These are phyloP conservation scores for Hippocampus guttulatus DNA, from an alignment of 2,113 vertebrate genomes.

Conservation along the genomic window DNA sequence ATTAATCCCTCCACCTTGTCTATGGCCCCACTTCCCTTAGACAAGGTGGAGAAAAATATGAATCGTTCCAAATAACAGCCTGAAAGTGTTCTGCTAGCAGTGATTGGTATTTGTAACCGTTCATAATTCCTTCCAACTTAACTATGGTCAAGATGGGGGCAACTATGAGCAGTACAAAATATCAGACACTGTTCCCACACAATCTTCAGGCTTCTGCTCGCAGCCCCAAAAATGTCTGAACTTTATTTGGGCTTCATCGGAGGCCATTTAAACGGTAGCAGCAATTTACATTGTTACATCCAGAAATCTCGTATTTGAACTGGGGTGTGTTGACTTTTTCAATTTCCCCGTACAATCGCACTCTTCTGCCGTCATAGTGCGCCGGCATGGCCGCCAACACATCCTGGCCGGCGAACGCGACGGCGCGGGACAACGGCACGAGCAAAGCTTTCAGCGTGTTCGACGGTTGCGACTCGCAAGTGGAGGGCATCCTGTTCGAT, in stretches of 20 bases:
- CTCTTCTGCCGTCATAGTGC: constrained; percentile 23
- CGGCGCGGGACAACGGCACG: constrained; percentile 39
- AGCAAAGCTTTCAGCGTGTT: constrained; percentile 58
- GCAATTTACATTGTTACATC: not conserved
- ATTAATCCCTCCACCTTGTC: not conserved
- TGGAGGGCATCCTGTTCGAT: constrained; percentile 67
- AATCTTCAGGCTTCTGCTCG: no score
- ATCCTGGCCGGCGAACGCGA: constrained; percentile 20
- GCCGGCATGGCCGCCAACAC: not conserved
- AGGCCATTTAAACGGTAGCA: no score
- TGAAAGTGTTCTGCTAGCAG: not conserved
- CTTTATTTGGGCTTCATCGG: not conserved
- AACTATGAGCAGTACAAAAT: not conserved
- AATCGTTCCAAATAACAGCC: not conserved
- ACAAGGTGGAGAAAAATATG: not conserved
- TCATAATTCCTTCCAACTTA: not conserved
- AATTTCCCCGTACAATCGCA: not conserved
- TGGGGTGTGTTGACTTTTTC: not conserved
- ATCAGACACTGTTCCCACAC: not conserved
- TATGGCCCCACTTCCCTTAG: not conserved
- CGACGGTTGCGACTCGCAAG: constrained; percentile 59
- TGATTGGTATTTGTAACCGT: not conserved
- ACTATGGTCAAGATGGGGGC: not conserved
- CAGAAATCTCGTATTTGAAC: no score
- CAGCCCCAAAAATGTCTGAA: not conserved